A percentile compares a stretch with the other conserved stretches of the same genome.
phyloP scores from a whole-genome alignment of 1,140 invertebrate species.

The Riptortus pedestris region DNA sequence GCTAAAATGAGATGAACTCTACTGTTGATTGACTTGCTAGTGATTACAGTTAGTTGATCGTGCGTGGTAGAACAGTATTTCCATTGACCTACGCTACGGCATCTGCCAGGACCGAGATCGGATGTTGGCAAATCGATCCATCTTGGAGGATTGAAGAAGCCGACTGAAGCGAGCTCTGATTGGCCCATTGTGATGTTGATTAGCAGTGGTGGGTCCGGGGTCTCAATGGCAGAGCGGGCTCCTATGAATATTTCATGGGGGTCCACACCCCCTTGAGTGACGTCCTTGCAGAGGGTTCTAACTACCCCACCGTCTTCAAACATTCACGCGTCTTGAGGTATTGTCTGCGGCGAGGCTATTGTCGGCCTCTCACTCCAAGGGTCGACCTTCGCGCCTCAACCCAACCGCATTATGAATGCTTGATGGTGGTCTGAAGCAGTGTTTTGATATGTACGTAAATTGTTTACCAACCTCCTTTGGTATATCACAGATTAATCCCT shows the following conservation, averaged over 20 bases:
- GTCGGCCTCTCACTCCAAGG: neutral
- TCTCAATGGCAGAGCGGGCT: neutral
- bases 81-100: no score
- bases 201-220: neutral
- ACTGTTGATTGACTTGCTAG: no score
- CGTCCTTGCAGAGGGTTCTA: neutral
- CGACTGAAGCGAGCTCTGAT: neutral
- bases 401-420: neutral
- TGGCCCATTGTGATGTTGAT: neutral
- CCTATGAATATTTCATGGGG: neutral
- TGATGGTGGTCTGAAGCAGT: neutral
- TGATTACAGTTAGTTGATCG: no score
- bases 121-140: no score
- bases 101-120: no score
- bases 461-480: no score
- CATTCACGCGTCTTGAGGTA: neutral
- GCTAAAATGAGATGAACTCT: no score
- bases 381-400: neutral
- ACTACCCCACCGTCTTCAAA: neutral
- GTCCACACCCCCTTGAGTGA: neutral
- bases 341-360: neutral
- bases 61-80: no score
- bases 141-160: no score
- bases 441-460: no score
- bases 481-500: no score